Percentiles rank a stretch among this genome's conserved stretches.
These are phyloP conservation scores for Heliconius congener DNA, from an alignment of 1,140 invertebrate genomes.

Conservation along the genomic window DNA sequence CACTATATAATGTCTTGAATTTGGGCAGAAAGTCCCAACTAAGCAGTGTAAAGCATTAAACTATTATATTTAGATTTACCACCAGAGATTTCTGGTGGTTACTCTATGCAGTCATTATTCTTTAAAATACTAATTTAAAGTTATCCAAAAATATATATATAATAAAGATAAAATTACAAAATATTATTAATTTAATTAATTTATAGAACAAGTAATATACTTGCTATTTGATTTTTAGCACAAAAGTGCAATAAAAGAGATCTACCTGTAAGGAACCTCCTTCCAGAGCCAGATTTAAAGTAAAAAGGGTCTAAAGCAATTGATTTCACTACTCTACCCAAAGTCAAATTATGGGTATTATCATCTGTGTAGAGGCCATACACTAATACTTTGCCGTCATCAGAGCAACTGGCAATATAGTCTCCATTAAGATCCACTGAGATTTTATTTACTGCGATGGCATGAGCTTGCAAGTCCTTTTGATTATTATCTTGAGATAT, in stretches of 20 bases:
- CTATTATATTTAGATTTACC: no score
- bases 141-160: no score
- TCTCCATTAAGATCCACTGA: constrained; percentile 96
- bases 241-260: not conserved
- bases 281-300: constrained; percentile 87
- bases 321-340: constrained; percentile 92
- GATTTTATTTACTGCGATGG: constrained; percentile 95
- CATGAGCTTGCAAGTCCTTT: constrained; percentile 89
- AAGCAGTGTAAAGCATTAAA: no score
- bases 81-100: no score
- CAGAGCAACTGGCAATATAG: constrained; percentile 93
- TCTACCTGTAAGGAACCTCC: constrained; percentile 89
- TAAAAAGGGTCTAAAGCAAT: constrained; percentile 95
- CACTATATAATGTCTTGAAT: no score
- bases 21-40: no score
- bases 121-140: no score
- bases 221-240: not conserved
- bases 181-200: no score
- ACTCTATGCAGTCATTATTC: no score
- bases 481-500: constrained; percentile 82
- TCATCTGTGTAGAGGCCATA: constrained; percentile 92
- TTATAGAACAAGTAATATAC: no score
- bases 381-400: constrained; percentile 94
- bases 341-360: constrained; percentile 89
- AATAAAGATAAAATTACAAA: no score